Percentiles rank a stretch among this genome's conserved stretches.
These are phyloP conservation scores for Lophotis ruficrista DNA, from an alignment of 2,113 vertebrate species.

Conservation along the genomic window DNA sequence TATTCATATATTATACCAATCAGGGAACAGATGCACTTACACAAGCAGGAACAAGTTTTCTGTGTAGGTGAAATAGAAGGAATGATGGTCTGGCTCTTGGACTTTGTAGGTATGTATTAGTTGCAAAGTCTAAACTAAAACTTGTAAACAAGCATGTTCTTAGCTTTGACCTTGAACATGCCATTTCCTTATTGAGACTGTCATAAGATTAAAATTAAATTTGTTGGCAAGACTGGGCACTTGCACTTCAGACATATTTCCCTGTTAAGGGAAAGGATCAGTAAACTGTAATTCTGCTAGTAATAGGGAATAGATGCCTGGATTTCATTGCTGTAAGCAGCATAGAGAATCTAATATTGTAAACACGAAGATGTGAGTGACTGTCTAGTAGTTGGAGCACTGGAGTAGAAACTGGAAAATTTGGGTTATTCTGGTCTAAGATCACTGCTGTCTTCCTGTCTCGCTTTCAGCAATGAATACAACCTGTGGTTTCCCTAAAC, in stretches of 20 bases:
- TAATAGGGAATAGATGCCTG: background rate
- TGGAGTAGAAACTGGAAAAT: background rate
- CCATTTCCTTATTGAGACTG: background rate
- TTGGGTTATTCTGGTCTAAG: background rate
- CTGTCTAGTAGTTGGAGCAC: background rate
- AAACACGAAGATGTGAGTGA: background rate
- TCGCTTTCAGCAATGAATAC: background rate
- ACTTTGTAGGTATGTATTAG: background rate
- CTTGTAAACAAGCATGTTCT: background rate
- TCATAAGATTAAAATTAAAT: background rate
- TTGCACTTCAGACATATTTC: background rate
- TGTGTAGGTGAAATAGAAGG: background rate
- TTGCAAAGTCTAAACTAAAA: background rate
- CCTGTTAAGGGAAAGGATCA: background rate
- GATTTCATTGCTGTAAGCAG: background rate
- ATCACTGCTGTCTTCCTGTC: background rate
- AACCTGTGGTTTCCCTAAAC: background rate
- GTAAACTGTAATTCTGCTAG: background rate
- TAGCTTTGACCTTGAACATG: background rate
- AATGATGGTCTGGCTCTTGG: background rate
- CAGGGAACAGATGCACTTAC: background rate
- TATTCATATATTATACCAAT: background rate
- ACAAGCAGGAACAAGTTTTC: background rate
- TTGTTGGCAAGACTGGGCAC: background rate
- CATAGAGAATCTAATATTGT: background rate